A percentile compares a stretch with the other conserved stretches of the same genome.
Evolutionary conservation across 2,888 invertebrate species (phyloP).

Genomic region (Vesta saturnalis): DNA sequence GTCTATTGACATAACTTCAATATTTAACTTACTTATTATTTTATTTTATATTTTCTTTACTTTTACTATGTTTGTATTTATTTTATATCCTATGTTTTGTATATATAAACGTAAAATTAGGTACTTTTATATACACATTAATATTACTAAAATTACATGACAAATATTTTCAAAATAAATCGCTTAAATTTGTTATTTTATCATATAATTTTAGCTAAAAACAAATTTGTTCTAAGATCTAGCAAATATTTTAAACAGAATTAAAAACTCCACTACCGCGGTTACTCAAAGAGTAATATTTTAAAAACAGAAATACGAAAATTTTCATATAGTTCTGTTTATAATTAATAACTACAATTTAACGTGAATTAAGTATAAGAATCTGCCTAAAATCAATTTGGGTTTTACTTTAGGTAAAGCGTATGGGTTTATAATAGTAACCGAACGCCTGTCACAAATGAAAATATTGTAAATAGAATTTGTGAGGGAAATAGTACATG

Average conservation of each 20-base stretch:
- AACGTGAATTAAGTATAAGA: no score
- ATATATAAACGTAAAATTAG: slow-evolving; percentile 9
- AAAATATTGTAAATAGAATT: no score
- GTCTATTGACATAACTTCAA: slow-evolving; percentile 50
- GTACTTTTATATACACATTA: neutral
- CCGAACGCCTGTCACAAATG: no score
- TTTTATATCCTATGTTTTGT: slow-evolving; percentile 10
- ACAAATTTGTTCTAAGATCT: slow-evolving; percentile 1
- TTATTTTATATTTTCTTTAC: slow-evolving; percentile 16
- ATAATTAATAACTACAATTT: no score
- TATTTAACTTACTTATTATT: slow-evolving; percentile 19
- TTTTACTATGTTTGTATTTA: slow-evolving; percentile 13
- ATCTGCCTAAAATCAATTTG: no score
- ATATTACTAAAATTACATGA: neutral
- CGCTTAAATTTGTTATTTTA: neutral
- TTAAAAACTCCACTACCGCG: no score
- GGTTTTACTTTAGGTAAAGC: no score
- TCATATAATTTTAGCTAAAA: neutral
- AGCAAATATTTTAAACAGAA: slow-evolving; percentile 3
- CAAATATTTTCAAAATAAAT: neutral
- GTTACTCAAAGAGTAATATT: no score
- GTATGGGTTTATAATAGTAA: no score
- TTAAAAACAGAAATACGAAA: no score
- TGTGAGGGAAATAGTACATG: no score
- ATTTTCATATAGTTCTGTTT: no score